Evolutionary conservation across 2,888 invertebrate species (phyloP).

Genomic region (Oligia fasciuncula): DNA sequence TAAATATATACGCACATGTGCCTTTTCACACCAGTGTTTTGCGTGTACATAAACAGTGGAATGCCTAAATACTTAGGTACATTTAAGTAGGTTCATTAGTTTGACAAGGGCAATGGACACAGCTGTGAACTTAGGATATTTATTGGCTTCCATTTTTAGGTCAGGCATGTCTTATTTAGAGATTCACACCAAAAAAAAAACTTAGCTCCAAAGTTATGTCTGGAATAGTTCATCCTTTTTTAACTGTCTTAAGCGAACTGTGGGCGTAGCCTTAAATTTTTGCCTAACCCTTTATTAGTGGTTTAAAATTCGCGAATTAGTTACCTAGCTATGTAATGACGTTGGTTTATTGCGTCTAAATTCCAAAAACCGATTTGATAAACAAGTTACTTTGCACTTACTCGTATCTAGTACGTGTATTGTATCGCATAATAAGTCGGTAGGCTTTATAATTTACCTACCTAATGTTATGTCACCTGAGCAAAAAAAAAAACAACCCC

Average conservation of each 20-base stretch:
- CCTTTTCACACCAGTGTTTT: not conserved
- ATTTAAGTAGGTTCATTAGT: not conserved
- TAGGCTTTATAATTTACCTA: not conserved
- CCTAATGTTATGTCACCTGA: not conserved
- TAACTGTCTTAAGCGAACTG: not conserved
- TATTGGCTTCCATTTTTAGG: conserved; percentile 14
- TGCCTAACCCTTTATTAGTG: not conserved
- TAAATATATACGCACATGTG: not conserved
- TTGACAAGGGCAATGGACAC: conserved; percentile 7
- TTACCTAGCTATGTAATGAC: not conserved
- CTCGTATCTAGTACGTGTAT: not conserved
- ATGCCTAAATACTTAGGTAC: not conserved
- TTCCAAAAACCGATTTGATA: conserved; percentile 13
- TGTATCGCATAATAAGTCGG: not conserved
- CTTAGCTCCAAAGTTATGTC: not conserved
- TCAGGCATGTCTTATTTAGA: conserved; percentile 10
- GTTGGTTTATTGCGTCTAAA: conserved; percentile 1
- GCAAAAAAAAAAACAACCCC: not conserved
- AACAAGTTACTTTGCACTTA: conserved; percentile 19
- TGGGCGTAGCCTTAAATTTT: not conserved
- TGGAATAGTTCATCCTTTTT: not conserved
- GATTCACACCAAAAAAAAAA: not conserved
- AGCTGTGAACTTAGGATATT: not conserved
- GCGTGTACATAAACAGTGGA: not conserved
- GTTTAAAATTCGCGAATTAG: not conserved